Evolutionary conservation across 2,888 invertebrate genomes (phyloP).

Genomic region (Metellina segmentata): DNA sequence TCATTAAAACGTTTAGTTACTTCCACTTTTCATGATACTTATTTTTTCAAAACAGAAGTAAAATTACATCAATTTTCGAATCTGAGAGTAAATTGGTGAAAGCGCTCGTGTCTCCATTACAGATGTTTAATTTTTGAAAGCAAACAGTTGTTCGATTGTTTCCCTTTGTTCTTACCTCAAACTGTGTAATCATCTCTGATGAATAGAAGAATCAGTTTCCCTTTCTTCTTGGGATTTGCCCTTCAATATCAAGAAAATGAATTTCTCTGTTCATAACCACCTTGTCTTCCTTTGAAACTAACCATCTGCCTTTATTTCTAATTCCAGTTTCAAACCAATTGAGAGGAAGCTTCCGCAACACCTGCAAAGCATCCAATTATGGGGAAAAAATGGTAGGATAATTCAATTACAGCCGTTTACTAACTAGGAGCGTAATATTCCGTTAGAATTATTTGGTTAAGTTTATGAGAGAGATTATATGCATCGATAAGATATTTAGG

Average conservation of each 20-base stretch:
- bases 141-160: conserved; percentile 1
- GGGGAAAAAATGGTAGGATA: neutral
- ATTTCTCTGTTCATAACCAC: neutral
- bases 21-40: neutral
- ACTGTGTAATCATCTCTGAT: neutral
- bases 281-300: neutral
- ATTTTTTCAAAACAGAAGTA: neutral
- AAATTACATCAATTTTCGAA: neutral
- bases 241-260: neutral
- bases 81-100: neutral
- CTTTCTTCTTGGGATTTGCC: neutral
- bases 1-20: neutral
- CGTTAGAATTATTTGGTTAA: neutral
- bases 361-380: neutral
- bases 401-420: neutral
- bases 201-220: neutral
- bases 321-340: neutral
- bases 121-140: neutral
- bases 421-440: neutral
- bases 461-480: neutral
- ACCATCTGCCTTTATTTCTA: conserved; percentile 14
- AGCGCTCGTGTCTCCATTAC: neutral
- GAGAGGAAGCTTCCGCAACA: neutral
- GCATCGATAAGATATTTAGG: neutral
- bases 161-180: neutral